phyloP scores from a whole-genome alignment of 2,113 vertebrate species.

The Pangasianodon gigas region DNA sequence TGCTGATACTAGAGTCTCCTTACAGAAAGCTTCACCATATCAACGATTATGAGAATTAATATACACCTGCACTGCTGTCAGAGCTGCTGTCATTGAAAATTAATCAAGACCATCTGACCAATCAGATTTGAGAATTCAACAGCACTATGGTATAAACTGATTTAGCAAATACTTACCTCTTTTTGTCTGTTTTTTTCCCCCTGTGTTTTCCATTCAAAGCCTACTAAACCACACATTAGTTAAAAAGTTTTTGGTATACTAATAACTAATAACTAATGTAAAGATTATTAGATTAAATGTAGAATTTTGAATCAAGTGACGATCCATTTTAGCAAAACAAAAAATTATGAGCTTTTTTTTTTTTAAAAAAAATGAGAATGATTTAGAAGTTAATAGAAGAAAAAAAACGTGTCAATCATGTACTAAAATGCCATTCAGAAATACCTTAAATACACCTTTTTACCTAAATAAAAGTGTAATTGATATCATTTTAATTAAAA shows the following conservation, averaged over 20 bases:
- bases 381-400: no score
- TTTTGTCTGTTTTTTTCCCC: not conserved
- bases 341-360: not conserved
- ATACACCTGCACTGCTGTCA: not conserved
- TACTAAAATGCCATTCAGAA: not conserved
- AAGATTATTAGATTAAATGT: not conserved
- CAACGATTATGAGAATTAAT: no score
- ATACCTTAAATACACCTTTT: not conserved
- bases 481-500: not conserved
- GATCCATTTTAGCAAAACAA: not conserved
- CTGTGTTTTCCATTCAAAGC: no score
- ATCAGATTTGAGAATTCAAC: not conserved
- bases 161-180: not conserved
- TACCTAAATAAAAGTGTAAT: not conserved
- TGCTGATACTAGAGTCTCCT: not conserved
- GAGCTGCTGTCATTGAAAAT: not conserved
- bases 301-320: not conserved
- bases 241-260: no score
- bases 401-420: no score
- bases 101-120: not conserved
- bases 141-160: not conserved
- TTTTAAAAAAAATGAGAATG: no score
- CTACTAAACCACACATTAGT: not conserved
- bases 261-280: no score
- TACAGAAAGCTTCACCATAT: no score